Percentiles rank a stretch among this genome's conserved stretches.
Conservation (phyloP, 2,113 vertebrate genomes). For the Nerophis ophidion region DNA sequence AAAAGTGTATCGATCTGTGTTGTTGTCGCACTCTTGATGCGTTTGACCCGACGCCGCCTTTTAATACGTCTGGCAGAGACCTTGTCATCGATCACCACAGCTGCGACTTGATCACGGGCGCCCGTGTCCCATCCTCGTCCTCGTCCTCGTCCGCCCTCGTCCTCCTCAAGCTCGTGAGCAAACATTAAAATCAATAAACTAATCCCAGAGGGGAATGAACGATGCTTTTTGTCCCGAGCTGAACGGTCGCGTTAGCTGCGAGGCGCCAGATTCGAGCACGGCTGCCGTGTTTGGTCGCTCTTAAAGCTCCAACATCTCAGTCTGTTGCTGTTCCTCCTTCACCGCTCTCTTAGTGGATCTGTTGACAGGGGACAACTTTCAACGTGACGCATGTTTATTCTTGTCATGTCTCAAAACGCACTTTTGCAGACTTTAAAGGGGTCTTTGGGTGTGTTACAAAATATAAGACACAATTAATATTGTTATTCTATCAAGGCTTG, state of each 20-base stretch:
- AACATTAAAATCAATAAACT: constrained; percentile 87
- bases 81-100: constrained; percentile 72
- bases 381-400: constrained; percentile 3
- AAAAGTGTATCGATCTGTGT: constrained; percentile 74
- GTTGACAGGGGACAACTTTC: constrained; percentile 58
- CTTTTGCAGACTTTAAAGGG: too few species aligned
- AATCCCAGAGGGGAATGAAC: constrained; percentile 81
- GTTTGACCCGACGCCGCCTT: constrained; percentile 70
- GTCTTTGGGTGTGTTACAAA: too few species aligned
- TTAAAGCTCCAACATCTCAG: constrained; percentile 49
- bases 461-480: too few species aligned
- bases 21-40: constrained; percentile 64
- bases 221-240: constrained; percentile 71
- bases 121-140: constrained; percentile 36
- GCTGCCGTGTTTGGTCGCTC: constrained; percentile 50
- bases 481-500: too few species aligned
- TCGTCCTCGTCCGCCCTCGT: constrained; percentile 56
- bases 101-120: constrained; percentile 56
- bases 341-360: constrained; percentile 61
- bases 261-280: constrained; percentile 65
- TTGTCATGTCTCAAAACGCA: too few species aligned
- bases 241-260: constrained; percentile 64
- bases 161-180: constrained; percentile 69
- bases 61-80: constrained; percentile 75
- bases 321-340: constrained; percentile 61